Percentiles rank a stretch among this genome's conserved stretches.
Evolutionary conservation across 2,113 vertebrate species (phyloP).

Genomic region (Machaerirhynchus nigripectus): DNA sequence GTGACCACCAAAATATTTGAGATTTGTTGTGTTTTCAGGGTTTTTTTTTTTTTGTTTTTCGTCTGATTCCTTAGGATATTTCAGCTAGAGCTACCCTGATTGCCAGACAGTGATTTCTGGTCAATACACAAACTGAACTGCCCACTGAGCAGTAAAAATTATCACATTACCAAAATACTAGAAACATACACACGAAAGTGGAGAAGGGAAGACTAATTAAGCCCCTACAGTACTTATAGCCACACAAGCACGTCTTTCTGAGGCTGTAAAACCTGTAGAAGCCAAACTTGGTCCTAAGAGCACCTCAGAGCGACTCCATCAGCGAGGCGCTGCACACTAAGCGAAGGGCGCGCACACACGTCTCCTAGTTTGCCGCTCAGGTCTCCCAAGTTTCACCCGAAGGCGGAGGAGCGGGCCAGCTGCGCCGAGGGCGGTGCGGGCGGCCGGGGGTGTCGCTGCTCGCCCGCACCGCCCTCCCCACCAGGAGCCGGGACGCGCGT

Average conservation of each 20-base stretch:
- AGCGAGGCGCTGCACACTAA: accelerated
- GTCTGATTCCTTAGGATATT: accelerated
- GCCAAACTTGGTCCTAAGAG: background rate
- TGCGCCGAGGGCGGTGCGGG: background rate
- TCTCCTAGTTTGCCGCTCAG: background rate
- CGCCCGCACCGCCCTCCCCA: background rate
- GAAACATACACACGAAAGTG: accelerated
- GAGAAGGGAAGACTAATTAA: accelerated
- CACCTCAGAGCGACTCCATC: background rate
- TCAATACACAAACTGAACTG: background rate
- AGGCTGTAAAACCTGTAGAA: background rate
- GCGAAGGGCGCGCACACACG: background rate
- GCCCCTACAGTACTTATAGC: background rate
- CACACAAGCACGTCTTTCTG: accelerated
- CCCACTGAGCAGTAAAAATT: background rate
- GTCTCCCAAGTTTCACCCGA: background rate
- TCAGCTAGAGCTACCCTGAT: background rate
- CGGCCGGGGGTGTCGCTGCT: background rate
- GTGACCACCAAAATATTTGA: background rate
- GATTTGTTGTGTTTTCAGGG: background rate
- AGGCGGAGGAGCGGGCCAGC: background rate
- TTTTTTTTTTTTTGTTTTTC: background rate
- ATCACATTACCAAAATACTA: background rate
- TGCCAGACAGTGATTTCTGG: background rate
- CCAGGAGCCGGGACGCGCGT: background rate